A percentile compares a stretch with the other conserved stretches of the same genome.
Conservation (phyloP, 2,797 vertebrate species). For the Oreonectes daqikongensis region DNA sequence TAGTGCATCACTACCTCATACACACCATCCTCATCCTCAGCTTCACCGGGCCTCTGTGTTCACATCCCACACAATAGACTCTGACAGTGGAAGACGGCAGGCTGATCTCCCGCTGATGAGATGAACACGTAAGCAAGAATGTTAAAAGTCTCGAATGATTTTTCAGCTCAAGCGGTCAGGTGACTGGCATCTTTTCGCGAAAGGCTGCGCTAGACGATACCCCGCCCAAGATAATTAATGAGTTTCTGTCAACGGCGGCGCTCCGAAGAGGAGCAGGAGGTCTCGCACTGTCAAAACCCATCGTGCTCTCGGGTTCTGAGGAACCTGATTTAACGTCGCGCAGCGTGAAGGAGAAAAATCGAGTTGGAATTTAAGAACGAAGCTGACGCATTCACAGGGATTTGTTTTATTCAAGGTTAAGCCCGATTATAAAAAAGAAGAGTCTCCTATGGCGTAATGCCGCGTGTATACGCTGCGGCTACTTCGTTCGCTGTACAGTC, state of each 20-base stretch:
- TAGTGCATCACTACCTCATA: constrained; percentile 12
- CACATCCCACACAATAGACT: constrained; percentile 57
- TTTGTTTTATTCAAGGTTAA: constrained; percentile 27
- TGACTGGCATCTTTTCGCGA: constrained; percentile 66
- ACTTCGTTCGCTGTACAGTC: background rate
- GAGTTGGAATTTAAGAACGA: background rate
- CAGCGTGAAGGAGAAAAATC: constrained; percentile 1
- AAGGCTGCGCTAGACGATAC: constrained; percentile 50
- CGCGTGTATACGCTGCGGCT: background rate
- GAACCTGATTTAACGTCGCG: constrained; percentile 34
- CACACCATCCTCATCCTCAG: constrained; percentile 14
- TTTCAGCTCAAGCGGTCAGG: constrained; percentile 67
- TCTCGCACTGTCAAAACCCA: constrained; percentile 62
- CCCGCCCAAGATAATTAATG: constrained; percentile 70
- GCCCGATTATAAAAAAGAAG: background rate
- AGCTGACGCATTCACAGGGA: constrained; percentile 13
- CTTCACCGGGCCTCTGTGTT: constrained; percentile 36
- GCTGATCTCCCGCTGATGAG: constrained; percentile 60
- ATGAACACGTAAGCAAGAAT: constrained; percentile 51
- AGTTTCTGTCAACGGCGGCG: constrained; percentile 63
- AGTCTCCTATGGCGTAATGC: background rate
- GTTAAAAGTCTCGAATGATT: constrained; percentile 62
- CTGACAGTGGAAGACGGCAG: constrained; percentile 61
- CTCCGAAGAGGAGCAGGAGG: constrained; percentile 47
- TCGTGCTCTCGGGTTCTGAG: constrained; percentile 44